Conservation (phyloP, 2,888 invertebrate species). For the Tromatobia lineatoria region DNA sequence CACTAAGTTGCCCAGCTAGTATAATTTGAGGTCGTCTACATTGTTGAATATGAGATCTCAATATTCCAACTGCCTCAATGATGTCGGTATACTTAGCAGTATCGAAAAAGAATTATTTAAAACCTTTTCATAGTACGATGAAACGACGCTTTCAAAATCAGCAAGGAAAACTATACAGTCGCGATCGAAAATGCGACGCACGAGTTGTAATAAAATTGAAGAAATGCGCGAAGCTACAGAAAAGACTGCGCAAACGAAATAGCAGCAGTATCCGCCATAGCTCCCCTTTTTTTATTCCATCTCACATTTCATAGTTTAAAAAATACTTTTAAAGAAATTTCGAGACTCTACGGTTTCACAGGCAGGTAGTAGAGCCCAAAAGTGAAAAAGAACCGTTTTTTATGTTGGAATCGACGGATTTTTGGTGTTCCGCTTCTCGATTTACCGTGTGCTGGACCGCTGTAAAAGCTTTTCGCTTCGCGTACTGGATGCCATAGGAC, state of each 20-base stretch:
- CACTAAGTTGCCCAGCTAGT: too few species aligned
- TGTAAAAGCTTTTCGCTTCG: slow-evolving; percentile 52
- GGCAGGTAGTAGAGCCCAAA: not conserved
- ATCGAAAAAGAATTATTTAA: not conserved
- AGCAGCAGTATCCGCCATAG: not conserved
- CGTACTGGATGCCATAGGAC: slow-evolving; percentile 32
- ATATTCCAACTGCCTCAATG: not conserved
- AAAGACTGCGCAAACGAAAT: not conserved
- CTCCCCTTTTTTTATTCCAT: not conserved
- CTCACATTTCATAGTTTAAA: not conserved
- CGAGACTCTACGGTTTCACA: not conserved
- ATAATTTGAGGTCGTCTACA: not conserved
- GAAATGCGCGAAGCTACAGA: not conserved
- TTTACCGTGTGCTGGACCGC: slow-evolving; percentile 22
- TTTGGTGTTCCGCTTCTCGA: not conserved
- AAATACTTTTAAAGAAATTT: slow-evolving; percentile 4
- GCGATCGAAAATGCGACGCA: too few species aligned
- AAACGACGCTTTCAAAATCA: not conserved
- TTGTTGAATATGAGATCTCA: not conserved
- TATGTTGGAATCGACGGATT: not conserved
- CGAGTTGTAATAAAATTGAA: slow-evolving; percentile 11
- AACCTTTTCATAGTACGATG: not conserved
- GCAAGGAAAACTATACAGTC: not conserved
- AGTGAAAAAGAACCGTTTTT: not conserved
- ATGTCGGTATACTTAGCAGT: not conserved